Base-by-base conservation (phyloP, 1,140 invertebrate genomes). In the Colletes gigas region DNA sequence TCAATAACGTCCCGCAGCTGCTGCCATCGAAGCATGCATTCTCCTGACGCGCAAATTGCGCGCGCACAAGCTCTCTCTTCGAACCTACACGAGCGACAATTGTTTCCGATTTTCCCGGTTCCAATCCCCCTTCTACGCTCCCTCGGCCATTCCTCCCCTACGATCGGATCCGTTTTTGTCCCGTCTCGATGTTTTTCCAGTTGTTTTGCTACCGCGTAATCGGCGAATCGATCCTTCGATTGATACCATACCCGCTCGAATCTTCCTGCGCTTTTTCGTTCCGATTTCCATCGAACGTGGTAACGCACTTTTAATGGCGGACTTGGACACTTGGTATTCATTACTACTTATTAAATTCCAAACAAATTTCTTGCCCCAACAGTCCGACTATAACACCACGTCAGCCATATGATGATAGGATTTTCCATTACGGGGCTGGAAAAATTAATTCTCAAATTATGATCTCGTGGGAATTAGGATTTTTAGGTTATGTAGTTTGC, bases 1-100 rank as follows among this genome's bases (percentile, higher is more conserved):
- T 93, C 93, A 93, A 93, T 93, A 93, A 93, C 91, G 90, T 90
- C 84, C 88, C 84, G 88, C 93, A 93, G 93, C 92, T 93, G 93
- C 91, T 92, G 89, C 92, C 91, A 92, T 79, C 90, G 88, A 83
- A 92, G 92, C 91, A 92, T 92, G 91, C 88, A 90, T 92, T 92
- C 92, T 87, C 86, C 89, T 90, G 89, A 89, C 85, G 89, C 90
- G 87, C 86, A 92, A 92, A 91, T 92, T 92, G 90, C 88, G 75
- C 69, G 79, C 84, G 66, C 63, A 50, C 81, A 52, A 76, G 59
- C 67, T 39, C 67, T 41, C 68, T 81, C 83, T 50, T 82, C 71
- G 77, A 76, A 76, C 72, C 69, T 62, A 81, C 82, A 81, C 78
- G 78, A 87, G 78, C 86, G 86, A 87, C 86, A 86, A 87, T 86